These are phyloP conservation scores for Pseudomyrmex pallidus DNA, from an alignment of 1,140 invertebrate genomes.

Conservation along the genomic window DNA sequence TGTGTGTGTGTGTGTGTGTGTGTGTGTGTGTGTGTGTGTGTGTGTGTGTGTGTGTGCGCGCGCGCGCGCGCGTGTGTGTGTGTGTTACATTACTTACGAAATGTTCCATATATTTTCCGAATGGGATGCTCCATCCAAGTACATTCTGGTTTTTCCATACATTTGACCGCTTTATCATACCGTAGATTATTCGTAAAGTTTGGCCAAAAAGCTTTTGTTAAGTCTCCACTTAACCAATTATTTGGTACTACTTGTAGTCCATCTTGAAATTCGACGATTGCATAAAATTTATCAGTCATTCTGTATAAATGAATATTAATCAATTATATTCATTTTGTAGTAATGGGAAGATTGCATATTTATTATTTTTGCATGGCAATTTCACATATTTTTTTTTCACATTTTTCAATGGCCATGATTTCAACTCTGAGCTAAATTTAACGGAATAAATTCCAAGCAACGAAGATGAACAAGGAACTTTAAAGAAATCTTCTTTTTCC, in stretches of 20 bases:
- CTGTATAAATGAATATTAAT: neutral
- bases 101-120: conserved; percentile 1
- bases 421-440: neutral
- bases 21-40: too few relatives aligned
- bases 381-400: conserved; percentile 8
- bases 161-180: conserved; percentile 12
- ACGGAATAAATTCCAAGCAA: neutral
- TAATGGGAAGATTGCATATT: conserved; percentile 28
- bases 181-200: too few relatives aligned
- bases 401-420: conserved; percentile 16
- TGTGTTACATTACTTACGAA: neutral
- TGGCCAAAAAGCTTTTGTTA: too few relatives aligned
- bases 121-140: neutral
- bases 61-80: too few relatives aligned
- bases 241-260: conserved; percentile 3
- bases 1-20: too few relatives aligned
- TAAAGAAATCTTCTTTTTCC: neutral
- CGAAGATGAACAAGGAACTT: neutral
- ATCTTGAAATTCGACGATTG: conserved; percentile 10
- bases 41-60: too few relatives aligned
- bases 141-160: neutral
- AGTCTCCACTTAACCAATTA: neutral
- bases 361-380: neutral
- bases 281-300: neutral
- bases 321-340: conserved; percentile 23